Evolutionary conservation across 2,888 invertebrate genomes (phyloP).

Genomic region (Polietes domitor): DNA sequence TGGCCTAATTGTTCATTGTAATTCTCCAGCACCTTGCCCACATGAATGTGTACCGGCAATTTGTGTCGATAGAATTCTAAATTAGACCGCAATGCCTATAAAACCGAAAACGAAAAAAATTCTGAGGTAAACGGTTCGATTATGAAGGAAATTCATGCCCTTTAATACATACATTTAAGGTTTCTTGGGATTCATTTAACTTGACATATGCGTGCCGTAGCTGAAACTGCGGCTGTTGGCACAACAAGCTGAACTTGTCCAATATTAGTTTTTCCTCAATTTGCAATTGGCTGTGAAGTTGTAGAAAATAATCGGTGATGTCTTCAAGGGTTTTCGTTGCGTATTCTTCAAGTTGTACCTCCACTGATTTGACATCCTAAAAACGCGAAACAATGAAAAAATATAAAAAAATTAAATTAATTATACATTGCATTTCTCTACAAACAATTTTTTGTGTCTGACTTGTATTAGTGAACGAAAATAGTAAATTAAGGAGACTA

Average conservation of each 20-base stretch:
- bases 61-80: constrained; percentile 61
- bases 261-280: constrained; percentile 73
- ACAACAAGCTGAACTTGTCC: constrained; percentile 72
- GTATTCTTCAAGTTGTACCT: constrained; percentile 73
- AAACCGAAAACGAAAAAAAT: not conserved
- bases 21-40: constrained; percentile 69
- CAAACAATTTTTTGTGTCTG: too few species aligned
- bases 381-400: constrained; percentile 48
- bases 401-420: not conserved
- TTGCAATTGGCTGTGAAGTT: constrained; percentile 77
- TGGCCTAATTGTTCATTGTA: constrained; percentile 71
- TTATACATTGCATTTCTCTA: too few species aligned
- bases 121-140: not conserved
- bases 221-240: constrained; percentile 71
- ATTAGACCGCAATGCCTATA: constrained; percentile 70
- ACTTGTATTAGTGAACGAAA: too few species aligned
- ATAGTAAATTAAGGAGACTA: too few species aligned
- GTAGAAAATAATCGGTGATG: constrained; percentile 74
- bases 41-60: constrained; percentile 69
- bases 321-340: constrained; percentile 72
- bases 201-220: constrained; percentile 71
- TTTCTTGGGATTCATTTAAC: constrained; percentile 71
- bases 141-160: not conserved
- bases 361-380: constrained; percentile 74
- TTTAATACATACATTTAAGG: constrained; percentile 72